phyloP scores from a whole-genome alignment of 2,888 invertebrate species.

The Oxycera nigricornis region DNA sequence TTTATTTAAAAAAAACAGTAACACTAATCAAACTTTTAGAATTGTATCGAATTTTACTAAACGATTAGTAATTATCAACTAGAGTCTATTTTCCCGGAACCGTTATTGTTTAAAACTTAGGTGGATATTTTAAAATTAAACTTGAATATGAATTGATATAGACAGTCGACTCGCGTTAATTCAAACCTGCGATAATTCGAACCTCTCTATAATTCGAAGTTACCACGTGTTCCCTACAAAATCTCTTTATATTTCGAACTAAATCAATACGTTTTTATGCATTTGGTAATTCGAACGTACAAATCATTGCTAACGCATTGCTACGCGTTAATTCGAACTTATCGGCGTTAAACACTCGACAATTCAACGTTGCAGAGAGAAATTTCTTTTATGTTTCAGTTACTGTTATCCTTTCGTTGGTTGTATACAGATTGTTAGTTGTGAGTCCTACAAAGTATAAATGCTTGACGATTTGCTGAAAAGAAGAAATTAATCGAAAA shows the following conservation, averaged over 20 bases:
- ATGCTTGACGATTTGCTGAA: constrained; percentile 2
- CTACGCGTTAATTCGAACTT: not conserved
- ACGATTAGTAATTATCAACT: too few relatives aligned
- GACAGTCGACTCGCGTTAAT: not conserved
- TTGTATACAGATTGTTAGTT: not conserved
- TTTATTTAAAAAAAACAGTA: too few relatives aligned
- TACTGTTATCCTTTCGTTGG: not conserved
- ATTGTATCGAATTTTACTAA: too few relatives aligned
- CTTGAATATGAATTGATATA: too few relatives aligned
- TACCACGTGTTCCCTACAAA: not conserved
- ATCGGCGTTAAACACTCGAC: not conserved
- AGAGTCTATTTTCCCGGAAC: too few relatives aligned
- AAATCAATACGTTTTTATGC: not conserved
- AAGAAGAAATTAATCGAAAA: not conserved
- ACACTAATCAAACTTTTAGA: too few relatives aligned
- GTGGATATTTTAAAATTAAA: too few relatives aligned
- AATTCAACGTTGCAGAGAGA: not conserved
- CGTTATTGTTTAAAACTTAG: too few relatives aligned
- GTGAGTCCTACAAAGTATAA: not conserved
- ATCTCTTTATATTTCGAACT: constrained; percentile 6
- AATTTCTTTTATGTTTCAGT: not conserved
- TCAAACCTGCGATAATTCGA: not conserved
- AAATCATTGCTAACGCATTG: not conserved
- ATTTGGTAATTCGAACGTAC: not conserved
- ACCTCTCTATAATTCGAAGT: not conserved